These are phyloP conservation scores for Noctua comes DNA, from an alignment of 2,888 invertebrate species.

Conservation along the genomic window DNA sequence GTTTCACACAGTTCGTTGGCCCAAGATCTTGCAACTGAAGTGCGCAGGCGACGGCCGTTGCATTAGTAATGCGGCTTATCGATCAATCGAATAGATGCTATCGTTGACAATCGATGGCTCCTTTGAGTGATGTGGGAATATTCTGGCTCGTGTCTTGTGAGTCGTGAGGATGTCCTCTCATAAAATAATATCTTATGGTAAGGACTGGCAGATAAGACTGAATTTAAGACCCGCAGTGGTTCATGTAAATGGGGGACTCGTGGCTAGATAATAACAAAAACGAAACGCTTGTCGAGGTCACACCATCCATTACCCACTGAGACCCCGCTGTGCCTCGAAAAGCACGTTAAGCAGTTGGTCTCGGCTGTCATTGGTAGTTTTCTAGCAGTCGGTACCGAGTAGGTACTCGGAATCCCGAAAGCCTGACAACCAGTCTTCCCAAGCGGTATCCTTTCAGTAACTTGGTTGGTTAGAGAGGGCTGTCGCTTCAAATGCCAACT, in stretches of 20 bases:
- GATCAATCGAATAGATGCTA: slow-evolving; percentile 54
- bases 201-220: not conserved
- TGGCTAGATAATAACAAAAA: not conserved
- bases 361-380: not conserved
- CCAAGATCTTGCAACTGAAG: slow-evolving; percentile 53
- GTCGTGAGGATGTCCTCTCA: not conserved
- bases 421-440: not conserved
- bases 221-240: not conserved
- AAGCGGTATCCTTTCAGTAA: not conserved
- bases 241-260: not conserved
- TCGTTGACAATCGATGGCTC: slow-evolving; percentile 37
- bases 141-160: not conserved
- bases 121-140: slow-evolving; percentile 51
- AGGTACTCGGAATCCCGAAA: not conserved
- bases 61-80: slow-evolving; percentile 59
- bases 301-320: not conserved
- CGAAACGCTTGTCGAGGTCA: not conserved
- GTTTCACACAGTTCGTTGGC: slow-evolving; percentile 53
- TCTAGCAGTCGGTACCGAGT: not conserved
- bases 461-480: not conserved
- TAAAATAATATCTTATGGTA: not conserved
- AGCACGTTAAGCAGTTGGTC: not conserved
- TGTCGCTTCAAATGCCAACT: not conserved
- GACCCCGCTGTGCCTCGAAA: not conserved
- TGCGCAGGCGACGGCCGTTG: slow-evolving; percentile 48